Evolutionary conservation across 2,888 invertebrate species (phyloP).

Genomic region (Dicyrtomina minuta): DNA sequence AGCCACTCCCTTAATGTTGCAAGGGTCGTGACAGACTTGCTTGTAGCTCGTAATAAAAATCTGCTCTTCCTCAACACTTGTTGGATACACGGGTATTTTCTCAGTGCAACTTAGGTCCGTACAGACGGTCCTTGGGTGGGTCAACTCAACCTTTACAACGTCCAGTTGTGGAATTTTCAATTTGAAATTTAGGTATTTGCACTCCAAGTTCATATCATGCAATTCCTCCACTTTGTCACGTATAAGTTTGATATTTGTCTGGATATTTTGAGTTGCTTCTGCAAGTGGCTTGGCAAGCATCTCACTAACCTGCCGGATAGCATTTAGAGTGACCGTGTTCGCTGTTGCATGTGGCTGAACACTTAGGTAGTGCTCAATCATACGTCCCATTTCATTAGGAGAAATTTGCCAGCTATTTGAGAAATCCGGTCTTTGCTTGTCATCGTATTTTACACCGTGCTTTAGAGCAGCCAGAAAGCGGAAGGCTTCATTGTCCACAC

Average conservation of each 20-base stretch:
- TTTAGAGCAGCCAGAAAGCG: conserved; percentile 42
- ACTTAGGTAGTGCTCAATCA: conserved; percentile 26
- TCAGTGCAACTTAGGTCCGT: no score
- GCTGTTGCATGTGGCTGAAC: conserved; percentile 30
- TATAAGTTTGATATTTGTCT: conserved; percentile 23
- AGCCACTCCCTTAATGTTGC: no score
- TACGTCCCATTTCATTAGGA: conserved; percentile 27
- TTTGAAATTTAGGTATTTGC: neutral
- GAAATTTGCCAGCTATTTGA: conserved; percentile 38
- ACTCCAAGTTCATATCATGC: neutral
- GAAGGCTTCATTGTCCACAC: conserved; percentile 34
- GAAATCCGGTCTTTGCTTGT: conserved; percentile 28
- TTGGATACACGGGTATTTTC: no score
- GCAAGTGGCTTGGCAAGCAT: conserved; percentile 22
- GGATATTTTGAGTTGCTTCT: conserved; percentile 32
- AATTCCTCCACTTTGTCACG: conserved; percentile 22
- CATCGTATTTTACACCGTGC: conserved; percentile 28
- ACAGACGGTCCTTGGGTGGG: neutral
- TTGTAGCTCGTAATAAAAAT: no score
- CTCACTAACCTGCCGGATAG: conserved; percentile 27
- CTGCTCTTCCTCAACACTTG: no score
- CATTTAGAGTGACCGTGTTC: conserved; percentile 35
- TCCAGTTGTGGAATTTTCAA: no score
- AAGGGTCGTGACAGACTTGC: no score
- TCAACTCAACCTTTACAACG: no score